Evolutionary conservation across 1,140 invertebrate species (phyloP).

Genomic region (Ylistrum balloti): DNA sequence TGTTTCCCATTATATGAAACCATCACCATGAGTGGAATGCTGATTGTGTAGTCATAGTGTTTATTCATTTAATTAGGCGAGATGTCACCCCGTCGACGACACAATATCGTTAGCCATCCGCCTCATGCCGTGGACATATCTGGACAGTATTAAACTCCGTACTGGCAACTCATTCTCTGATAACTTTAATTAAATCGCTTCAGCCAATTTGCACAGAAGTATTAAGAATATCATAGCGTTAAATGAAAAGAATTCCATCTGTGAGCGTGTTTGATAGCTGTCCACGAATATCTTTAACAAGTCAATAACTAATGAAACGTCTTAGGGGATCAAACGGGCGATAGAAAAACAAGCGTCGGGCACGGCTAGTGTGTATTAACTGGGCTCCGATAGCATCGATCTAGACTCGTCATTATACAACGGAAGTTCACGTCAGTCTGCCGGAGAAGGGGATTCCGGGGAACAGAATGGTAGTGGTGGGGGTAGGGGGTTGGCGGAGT

Average conservation of each 20-base stretch:
- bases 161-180: slow-evolving; percentile 5
- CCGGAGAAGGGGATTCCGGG: not conserved
- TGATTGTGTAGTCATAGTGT: slow-evolving; percentile 25
- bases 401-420: not conserved
- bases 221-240: slow-evolving; percentile 35
- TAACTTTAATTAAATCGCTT: slow-evolving; percentile 40
- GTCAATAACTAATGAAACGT: slow-evolving; percentile 39
- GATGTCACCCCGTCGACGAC: slow-evolving; percentile 4
- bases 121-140: slow-evolving; percentile 36
- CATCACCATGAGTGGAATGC: slow-evolving; percentile 24
- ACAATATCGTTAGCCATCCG: slow-evolving; percentile 37
- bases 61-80: slow-evolving; percentile 40
- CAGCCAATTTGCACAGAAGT: slow-evolving; percentile 37
- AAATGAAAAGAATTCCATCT: slow-evolving; percentile 39
- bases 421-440: not conserved
- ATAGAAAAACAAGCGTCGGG: not conserved
- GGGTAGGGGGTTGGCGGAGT: too few species aligned
- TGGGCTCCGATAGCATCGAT: slow-evolving; percentile 15
- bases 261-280: slow-evolving; percentile 37
- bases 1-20: not conserved
- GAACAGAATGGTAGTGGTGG: not conserved
- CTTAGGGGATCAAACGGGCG: slow-evolving; percentile 13
- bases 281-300: slow-evolving; percentile 15
- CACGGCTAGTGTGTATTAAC: not conserved
- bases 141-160: slow-evolving; percentile 25